phyloP scores from a whole-genome alignment of 2,113 vertebrate species.

The Pseudorhombus dupliciocellatus region DNA sequence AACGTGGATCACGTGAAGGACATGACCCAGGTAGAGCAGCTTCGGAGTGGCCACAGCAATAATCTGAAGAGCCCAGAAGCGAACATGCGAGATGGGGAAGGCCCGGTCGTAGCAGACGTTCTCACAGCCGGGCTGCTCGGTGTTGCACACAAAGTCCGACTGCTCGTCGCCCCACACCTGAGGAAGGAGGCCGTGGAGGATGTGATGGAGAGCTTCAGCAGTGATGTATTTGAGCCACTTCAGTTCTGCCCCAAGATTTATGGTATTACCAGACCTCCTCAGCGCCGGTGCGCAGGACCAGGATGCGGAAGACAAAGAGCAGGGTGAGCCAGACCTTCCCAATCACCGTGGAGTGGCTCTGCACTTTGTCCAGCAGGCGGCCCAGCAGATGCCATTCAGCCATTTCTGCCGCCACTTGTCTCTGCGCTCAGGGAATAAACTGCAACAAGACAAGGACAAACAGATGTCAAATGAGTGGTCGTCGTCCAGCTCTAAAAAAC shows the following conservation, averaged over 20 bases:
- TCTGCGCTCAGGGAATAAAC: background rate
- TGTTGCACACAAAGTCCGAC: slow-evolving; percentile 95
- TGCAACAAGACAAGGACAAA: background rate
- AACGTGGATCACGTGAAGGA: slow-evolving; percentile 89
- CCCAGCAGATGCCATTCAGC: slow-evolving; percentile 96
- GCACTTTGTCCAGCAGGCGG: slow-evolving; percentile 92
- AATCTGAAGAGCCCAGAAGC: slow-evolving; percentile 98
- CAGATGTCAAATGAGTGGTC: no score
- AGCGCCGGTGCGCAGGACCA: slow-evolving; percentile 89
- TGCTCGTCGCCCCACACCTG: slow-evolving; percentile 96
- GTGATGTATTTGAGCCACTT: no score
- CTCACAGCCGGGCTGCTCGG: slow-evolving; percentile 93
- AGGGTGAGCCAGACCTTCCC: slow-evolving; percentile 98
- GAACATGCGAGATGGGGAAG: slow-evolving; percentile 97
- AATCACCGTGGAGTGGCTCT: slow-evolving; percentile 94
- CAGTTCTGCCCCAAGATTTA: no score
- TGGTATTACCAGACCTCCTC: slow-evolving; percentile 79
- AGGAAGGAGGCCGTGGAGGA: background rate
- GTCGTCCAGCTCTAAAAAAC: no score
- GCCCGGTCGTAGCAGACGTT: slow-evolving; percentile 96
- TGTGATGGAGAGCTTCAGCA: no score
- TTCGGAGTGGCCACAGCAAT: slow-evolving; percentile 94
- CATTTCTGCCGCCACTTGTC: slow-evolving; percentile 80
- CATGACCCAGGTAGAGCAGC: slow-evolving; percentile 94
- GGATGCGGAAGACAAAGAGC: slow-evolving; percentile 95